Percentiles rank a stretch among this genome's conserved stretches.
phyloP scores from a whole-genome alignment of 2,888 invertebrate genomes.

The Ceramica pisi region DNA sequence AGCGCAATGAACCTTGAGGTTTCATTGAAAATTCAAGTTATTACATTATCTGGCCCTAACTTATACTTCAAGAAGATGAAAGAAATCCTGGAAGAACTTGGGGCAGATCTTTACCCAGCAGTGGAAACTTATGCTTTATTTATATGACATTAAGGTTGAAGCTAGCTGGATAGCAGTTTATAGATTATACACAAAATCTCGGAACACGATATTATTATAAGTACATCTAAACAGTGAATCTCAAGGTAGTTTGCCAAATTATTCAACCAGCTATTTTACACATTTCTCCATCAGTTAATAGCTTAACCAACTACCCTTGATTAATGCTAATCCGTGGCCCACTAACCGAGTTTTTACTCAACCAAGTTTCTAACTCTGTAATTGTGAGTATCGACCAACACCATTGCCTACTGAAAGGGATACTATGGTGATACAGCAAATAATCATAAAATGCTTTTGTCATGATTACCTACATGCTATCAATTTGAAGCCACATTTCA shows the following conservation, averaged over 20 bases:
- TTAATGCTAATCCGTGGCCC: slow-evolving; percentile 53
- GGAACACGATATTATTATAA: neutral
- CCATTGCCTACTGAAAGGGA: slow-evolving; percentile 22
- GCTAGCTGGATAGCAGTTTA: neutral
- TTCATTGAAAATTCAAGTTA: neutral
- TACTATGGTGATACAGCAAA: slow-evolving; percentile 18
- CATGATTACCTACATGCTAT: slow-evolving; percentile 23
- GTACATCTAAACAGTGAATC: neutral
- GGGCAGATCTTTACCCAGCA: too few species aligned
- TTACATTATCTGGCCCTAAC: neutral
- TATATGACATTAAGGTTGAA: neutral
- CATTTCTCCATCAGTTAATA: slow-evolving; percentile 19
- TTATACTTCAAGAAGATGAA: neutral
- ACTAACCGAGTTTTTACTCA: slow-evolving; percentile 55
- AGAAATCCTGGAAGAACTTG: too few species aligned
- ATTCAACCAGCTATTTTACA: neutral
- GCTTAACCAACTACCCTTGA: slow-evolving; percentile 34
- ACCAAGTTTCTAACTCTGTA: slow-evolving; percentile 29
- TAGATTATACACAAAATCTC: neutral
- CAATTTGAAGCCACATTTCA: slow-evolving; percentile 4
- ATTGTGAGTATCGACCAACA: slow-evolving; percentile 37
- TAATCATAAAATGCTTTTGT: slow-evolving; percentile 28
- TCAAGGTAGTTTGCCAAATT: slow-evolving; percentile 16
- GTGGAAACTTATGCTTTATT: neutral
- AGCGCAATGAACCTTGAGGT: neutral